A percentile compares a stretch with the other conserved stretches of the same genome.
Conservation (phyloP, 2,113 vertebrate species). For the Trematomus loennbergii region DNA sequence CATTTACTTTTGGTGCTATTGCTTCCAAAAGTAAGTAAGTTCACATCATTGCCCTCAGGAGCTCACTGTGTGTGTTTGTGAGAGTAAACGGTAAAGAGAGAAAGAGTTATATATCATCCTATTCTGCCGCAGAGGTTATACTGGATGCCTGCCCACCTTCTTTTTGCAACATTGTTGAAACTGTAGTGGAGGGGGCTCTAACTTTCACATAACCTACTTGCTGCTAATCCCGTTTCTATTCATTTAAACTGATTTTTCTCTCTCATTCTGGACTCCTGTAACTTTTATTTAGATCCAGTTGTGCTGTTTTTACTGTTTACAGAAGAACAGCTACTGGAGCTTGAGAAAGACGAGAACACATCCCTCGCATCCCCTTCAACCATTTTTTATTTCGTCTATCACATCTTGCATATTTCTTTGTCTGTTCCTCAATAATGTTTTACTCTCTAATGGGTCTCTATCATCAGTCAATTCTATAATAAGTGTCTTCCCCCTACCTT, state of each 20-base stretch:
- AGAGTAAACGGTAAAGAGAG: background rate
- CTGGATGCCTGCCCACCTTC: constrained; percentile 55
- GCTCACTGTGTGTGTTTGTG: constrained; percentile 13
- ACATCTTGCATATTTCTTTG: background rate
- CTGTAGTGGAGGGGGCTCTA: constrained; percentile 14
- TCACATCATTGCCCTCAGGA: constrained; percentile 2
- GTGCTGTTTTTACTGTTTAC: background rate
- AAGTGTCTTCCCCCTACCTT: background rate
- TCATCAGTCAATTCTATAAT: background rate
- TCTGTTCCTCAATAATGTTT: background rate
- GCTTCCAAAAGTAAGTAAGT: too few species aligned
- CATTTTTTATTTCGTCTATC: background rate
- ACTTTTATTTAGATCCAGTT: background rate
- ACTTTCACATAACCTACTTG: constrained; percentile 10
- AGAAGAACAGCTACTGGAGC: background rate
- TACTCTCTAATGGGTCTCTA: background rate
- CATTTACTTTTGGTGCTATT: background rate
- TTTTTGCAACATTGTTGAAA: constrained; percentile 45
- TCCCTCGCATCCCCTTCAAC: background rate
- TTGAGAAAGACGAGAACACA: background rate
- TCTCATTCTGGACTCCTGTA: background rate
- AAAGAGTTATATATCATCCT: constrained; percentile 32
- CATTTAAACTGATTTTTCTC: background rate
- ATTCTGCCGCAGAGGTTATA: constrained; percentile 45
- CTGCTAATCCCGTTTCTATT: constrained; percentile 12